These are phyloP conservation scores for Carduelis carduelis DNA, from an alignment of 2,797 vertebrate genomes.

Conservation along the genomic window DNA sequence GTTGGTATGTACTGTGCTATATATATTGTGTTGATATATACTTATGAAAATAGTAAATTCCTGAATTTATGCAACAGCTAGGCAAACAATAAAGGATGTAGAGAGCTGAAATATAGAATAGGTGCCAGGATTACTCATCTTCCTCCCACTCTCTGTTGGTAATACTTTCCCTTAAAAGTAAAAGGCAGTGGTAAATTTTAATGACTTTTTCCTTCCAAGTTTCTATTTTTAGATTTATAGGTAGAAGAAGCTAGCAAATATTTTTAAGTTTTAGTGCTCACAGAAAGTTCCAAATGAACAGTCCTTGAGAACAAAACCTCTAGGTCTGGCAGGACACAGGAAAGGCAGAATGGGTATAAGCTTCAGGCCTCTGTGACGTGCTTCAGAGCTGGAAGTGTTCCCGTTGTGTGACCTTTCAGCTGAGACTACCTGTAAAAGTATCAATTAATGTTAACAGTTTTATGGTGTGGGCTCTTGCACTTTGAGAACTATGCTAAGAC, in stretches of 20 bases:
- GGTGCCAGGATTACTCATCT: conserved; percentile 33
- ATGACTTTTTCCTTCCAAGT: not conserved
- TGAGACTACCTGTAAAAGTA: not conserved
- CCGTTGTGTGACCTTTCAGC: not conserved
- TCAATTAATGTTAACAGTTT: not conserved
- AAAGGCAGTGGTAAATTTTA: not conserved
- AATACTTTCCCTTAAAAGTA: not conserved
- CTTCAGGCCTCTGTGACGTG: not conserved
- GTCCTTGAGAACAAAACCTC: not conserved
- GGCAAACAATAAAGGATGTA: conserved; percentile 9
- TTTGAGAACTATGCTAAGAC: not conserved
- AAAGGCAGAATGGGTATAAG: not conserved
- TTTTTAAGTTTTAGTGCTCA: not conserved
- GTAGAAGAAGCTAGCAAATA: not conserved
- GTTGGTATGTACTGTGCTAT: not conserved
- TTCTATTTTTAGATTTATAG: conserved; percentile 6
- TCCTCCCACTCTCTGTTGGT: not conserved
- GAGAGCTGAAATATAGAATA: not conserved
- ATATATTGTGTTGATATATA: not conserved
- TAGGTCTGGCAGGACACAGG: not conserved
- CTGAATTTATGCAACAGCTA: conserved; percentile 9
- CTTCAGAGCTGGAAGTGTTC: not conserved
- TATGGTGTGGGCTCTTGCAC: not conserved
- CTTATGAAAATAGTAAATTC: conserved; percentile 32
- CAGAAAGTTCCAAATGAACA: not conserved